Conservation (phyloP, 2,797 vertebrate genomes). For the Vespertilio murinus region DNA sequence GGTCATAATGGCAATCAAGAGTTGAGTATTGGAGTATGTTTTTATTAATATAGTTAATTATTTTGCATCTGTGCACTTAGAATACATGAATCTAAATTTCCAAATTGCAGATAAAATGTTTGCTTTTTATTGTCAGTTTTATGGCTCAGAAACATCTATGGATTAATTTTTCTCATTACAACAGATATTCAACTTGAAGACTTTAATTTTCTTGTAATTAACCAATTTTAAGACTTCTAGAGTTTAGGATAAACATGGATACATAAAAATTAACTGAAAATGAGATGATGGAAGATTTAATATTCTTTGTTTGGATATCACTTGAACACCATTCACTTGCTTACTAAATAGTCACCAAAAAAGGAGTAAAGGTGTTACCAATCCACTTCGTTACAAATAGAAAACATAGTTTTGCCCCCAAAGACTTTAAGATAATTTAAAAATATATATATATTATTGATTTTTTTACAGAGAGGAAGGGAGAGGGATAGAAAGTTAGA, state of each 20-base stretch:
- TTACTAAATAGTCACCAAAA: not conserved
- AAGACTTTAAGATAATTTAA: not conserved
- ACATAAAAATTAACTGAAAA: constrained; percentile 36
- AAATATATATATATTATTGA: no score
- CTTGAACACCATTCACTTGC: not conserved
- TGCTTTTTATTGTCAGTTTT: not conserved
- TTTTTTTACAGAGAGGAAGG: no score
- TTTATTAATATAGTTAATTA: not conserved
- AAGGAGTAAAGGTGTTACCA: not conserved
- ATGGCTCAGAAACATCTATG: not conserved
- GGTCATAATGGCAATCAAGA: not conserved
- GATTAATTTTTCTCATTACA: constrained; percentile 10
- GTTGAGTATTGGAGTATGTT: not conserved
- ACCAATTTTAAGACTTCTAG: not conserved
- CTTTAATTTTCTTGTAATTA: constrained; percentile 35
- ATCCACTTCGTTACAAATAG: not conserved
- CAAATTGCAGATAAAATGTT: constrained; percentile 1
- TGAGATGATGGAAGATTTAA: not conserved
- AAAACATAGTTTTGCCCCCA: not conserved
- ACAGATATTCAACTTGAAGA: constrained; percentile 12
- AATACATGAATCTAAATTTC: not conserved
- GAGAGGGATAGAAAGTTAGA: no score
- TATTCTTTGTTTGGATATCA: constrained; percentile 5
- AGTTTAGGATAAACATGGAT: not conserved
- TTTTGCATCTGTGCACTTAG: constrained; percentile 21